Evolutionary conservation across 64 coral and sea anemone species (phyloP).

Genomic region (Stylophora pistillata): DNA sequence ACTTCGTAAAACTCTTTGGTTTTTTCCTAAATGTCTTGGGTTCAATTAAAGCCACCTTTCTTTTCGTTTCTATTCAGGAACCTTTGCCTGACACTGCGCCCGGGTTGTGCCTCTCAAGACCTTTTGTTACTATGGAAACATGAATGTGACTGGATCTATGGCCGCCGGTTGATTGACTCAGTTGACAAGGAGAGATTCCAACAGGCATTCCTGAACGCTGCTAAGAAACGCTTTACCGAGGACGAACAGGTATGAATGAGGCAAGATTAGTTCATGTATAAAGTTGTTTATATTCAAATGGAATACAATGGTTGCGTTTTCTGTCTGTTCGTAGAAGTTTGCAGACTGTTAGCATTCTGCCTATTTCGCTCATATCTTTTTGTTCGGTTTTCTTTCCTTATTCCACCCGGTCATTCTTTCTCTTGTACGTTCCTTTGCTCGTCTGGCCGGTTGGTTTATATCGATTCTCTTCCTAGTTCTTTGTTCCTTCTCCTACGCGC

Average conservation of each 20-base stretch:
- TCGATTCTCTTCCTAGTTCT: too few species aligned
- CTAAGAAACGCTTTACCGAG: constrained; percentile 74
- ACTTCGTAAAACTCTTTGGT: too few species aligned
- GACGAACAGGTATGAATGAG: constrained; percentile 76
- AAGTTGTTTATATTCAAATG: too few species aligned
- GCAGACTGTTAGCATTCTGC: too few species aligned
- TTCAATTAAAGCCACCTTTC: not conserved
- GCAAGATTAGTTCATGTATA: too few species aligned
- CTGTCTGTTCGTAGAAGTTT: too few species aligned
- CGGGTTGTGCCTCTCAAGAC: constrained; percentile 81
- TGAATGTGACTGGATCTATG: constrained; percentile 97
- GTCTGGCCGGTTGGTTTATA: too few species aligned
- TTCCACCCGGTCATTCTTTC: not conserved
- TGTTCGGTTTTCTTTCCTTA: not conserved
- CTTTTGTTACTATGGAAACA: constrained; percentile 97
- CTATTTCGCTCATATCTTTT: not conserved
- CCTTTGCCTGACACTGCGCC: constrained; percentile 88
- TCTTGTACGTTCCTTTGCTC: not conserved
- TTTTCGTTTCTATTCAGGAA: constrained; percentile 56
- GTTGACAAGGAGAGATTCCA: constrained; percentile 93
- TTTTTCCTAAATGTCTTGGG: too few species aligned
- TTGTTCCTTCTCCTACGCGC: too few species aligned
- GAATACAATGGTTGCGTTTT: too few species aligned
- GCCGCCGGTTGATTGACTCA: constrained; percentile 87
- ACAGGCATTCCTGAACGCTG: constrained; percentile 83